Base-by-base conservation (phyloP, 2,113 vertebrate genomes). In the Fulmarus glacialis region DNA sequence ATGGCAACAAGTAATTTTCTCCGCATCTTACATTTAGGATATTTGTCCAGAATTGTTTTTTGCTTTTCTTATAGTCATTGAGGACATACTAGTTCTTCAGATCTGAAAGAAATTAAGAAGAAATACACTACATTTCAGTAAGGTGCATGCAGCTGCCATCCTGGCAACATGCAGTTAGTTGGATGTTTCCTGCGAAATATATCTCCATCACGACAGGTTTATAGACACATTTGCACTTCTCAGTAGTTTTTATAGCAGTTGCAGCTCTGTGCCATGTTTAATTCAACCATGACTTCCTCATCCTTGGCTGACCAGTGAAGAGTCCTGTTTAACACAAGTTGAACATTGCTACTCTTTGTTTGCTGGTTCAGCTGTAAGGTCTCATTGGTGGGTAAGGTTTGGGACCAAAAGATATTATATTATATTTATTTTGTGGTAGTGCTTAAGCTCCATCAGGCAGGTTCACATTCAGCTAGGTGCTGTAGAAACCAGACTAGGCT, bases 101-200 rank as follows among this genome's bases (percentile, higher is more conserved):
- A 5, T 73, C 52, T 53, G 59, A 67, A 47, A 60, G 34, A 60
- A n/a, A 42, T 60, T 2, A n/a, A 36, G 24, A 42, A 81, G n/a
- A 47, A 71, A 38, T 36, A 11, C 0, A 0, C 29, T 34, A 2
- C 13, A 2, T n/a, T 67, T 66, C 40, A 60, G 53, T 48, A 40
- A 34, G 43, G 40, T 0, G 0, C 14, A 12, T 26, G 19, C 40
- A 70, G 60, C 48, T 52, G 62, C 48, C 27, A 3, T 45, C 16
- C 32, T 63, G 43, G 32, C 47, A 82, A 15, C 12, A 16, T 20
- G 38, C 5, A 36, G 29, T 58, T 63, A 10, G 15, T 17, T 48
- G 47, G 36, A 50, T 32, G 8, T 40, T 43, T 38, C 20, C 36
- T 50, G 36, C 24, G 52, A 55, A 45, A 47, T 42, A 8, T n/a